Evolutionary conservation across 92 coral and sea anemone species (phyloP).

Genomic region (Ricordea florida): DNA sequence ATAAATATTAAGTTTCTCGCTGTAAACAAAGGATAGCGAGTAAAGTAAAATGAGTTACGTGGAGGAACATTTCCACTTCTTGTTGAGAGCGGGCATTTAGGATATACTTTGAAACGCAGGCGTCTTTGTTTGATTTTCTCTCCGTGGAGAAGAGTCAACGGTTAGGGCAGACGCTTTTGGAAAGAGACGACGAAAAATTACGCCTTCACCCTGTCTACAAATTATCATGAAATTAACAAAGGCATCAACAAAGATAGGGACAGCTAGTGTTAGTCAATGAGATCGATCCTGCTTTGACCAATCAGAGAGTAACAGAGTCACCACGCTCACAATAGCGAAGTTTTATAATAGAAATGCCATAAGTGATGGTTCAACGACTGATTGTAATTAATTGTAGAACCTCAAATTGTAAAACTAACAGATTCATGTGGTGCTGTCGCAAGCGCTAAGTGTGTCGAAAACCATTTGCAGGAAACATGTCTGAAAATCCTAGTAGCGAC

Average conservation of each 20-base stretch:
- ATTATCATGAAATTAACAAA: conserved; percentile 43
- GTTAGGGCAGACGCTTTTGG: too few species aligned
- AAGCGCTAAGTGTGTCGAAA: conserved; percentile 12
- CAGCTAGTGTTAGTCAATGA: background rate
- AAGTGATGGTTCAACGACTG: conserved; percentile 71
- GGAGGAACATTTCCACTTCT: too few species aligned
- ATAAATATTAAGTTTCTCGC: conserved; percentile 6
- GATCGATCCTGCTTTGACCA: conserved; percentile 15
- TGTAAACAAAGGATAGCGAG: background rate
- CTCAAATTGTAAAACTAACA: conserved; percentile 87
- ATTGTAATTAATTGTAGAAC: conserved; percentile 80
- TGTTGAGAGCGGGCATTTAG: too few species aligned
- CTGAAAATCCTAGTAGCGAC: conserved; percentile 45
- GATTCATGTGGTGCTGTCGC: conserved; percentile 64
- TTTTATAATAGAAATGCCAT: conserved; percentile 53
- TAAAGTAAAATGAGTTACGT: background rate
- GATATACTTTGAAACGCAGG: too few species aligned
- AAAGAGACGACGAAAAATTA: conserved; percentile 1
- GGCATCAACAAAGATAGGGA: background rate
- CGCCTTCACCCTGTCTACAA: background rate
- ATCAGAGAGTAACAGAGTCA: background rate
- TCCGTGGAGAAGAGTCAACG: too few species aligned
- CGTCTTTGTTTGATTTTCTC: too few species aligned
- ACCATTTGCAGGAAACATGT: conserved; percentile 19
- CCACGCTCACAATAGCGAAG: conserved; percentile 22